Conservation (phyloP, 2,797 vertebrate species). For the Danio kyathit region DNA sequence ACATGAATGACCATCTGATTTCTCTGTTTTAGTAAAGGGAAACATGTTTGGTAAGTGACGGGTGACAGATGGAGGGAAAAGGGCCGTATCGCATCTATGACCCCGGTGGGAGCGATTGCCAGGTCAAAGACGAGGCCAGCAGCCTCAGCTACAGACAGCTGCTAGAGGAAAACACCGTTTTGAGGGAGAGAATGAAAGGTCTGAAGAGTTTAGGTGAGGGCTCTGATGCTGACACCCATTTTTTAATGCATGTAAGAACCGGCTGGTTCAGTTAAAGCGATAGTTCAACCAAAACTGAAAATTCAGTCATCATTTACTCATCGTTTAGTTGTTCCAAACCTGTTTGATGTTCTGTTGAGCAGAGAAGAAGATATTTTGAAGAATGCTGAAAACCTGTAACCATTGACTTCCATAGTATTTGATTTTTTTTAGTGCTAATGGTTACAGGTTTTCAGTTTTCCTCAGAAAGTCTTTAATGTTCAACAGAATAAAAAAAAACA, state of each 20-base stretch:
- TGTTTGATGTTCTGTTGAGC: no score
- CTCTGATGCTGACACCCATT: neutral
- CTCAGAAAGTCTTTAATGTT: no score
- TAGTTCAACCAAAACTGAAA: no score
- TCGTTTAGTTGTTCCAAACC: no score
- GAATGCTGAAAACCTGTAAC: no score
- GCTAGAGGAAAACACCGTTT: conserved; percentile 90
- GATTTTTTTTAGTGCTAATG: no score
- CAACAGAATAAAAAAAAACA: no score
- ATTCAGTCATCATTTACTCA: no score
- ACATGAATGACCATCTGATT: conserved; percentile 23
- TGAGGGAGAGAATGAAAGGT: conserved; percentile 96
- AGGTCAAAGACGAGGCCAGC: conserved; percentile 75
- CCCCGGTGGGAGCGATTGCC: conserved; percentile 87
- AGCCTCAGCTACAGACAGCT: conserved; percentile 87
- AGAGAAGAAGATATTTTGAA: no score
- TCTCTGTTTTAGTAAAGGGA: conserved; percentile 63
- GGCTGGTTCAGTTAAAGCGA: neutral
- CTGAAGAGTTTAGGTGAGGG: conserved; percentile 93
- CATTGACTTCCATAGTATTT: no score
- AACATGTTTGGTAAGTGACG: conserved; percentile 76
- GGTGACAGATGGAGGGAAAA: conserved; percentile 90
- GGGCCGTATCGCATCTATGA: conserved; percentile 97
- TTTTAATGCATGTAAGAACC: conserved; percentile 11
- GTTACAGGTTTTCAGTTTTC: no score